Percentiles rank a stretch among this genome's conserved stretches.
Evolutionary conservation across 1,140 invertebrate genomes (phyloP).

Genomic region (Drosophila malerkotliana): DNA sequence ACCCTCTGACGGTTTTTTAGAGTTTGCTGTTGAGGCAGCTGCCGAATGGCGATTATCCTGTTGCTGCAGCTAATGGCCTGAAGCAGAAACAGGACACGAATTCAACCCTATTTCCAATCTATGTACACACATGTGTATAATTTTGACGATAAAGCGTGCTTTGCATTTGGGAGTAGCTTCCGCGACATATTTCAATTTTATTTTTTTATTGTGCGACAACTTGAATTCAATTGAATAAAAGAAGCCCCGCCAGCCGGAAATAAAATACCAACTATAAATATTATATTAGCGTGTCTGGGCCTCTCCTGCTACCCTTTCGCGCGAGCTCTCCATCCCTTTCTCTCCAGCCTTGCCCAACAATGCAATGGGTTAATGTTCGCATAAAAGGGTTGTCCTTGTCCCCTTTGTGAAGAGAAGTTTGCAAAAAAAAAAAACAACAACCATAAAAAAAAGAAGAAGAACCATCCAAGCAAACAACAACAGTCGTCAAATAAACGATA

Average conservation of each 20-base stretch:
- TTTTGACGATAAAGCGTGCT: constrained; percentile 10
- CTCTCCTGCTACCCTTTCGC: constrained; percentile 15
- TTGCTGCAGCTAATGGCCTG: constrained; percentile 58
- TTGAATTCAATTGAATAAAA: constrained; percentile 61
- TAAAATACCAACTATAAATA: constrained; percentile 78
- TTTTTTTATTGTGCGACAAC: constrained; percentile 31
- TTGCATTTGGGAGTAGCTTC: constrained; percentile 49
- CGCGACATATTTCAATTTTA: constrained; percentile 58
- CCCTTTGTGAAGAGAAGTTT: constrained; percentile 49
- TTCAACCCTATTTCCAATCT: constrained; percentile 23
- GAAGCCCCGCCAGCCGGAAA: constrained; percentile 58
- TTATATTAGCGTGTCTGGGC: constrained; percentile 63
- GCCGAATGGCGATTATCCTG: constrained; percentile 63
- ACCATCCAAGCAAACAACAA: constrained; percentile 22
- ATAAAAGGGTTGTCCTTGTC: constrained; percentile 70
- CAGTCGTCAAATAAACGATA: constrained; percentile 41
- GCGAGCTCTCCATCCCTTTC: constrained; percentile 1
- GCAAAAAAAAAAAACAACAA: constrained; percentile 9
- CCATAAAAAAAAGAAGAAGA: constrained; percentile 4
- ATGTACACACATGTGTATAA: neutral
- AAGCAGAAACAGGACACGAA: constrained; percentile 18
- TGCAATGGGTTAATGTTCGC: constrained; percentile 36
- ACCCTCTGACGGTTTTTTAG: constrained; percentile 7
- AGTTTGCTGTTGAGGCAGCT: constrained; percentile 20
- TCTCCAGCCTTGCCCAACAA: constrained; percentile 15